Evolutionary conservation across 2,113 vertebrate species (phyloP).

Genomic region (Herpetotheres cachinnans): DNA sequence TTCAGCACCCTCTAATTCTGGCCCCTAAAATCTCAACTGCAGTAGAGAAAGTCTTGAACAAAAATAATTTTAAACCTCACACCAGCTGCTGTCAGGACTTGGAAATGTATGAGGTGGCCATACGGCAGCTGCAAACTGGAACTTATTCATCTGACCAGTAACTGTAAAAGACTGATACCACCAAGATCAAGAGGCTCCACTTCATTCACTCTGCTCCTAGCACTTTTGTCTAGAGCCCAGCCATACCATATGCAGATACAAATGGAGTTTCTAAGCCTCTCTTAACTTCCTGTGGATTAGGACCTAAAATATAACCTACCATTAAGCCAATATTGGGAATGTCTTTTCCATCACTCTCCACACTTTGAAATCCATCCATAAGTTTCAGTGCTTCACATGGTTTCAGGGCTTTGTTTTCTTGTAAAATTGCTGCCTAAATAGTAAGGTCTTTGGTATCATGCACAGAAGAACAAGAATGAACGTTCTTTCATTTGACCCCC

Average conservation of each 20-base stretch:
- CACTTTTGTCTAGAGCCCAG: not conserved
- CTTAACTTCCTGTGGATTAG: not conserved
- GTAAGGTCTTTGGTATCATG: not conserved
- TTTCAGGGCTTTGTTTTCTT: not conserved
- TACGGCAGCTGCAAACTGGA: not conserved
- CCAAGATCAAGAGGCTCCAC: not conserved
- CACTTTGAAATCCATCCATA: not conserved
- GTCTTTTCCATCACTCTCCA: not conserved
- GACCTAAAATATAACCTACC: not conserved
- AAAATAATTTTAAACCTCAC: not conserved
- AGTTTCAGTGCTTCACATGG: not conserved
- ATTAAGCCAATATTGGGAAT: not conserved
- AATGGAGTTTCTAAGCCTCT: not conserved
- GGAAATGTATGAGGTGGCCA: not conserved
- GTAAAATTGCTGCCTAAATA: not conserved
- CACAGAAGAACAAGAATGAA: not conserved
- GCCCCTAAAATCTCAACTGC: not conserved
- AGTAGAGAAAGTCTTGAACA: not conserved
- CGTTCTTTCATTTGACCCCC: not conserved
- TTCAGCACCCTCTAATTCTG: not conserved
- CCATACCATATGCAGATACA: not conserved
- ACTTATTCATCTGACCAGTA: not conserved
- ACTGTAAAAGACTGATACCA: not conserved
- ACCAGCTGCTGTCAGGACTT: not conserved
- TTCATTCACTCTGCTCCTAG: not conserved